Evolutionary conservation across 92 coral and sea anemone species (phyloP).

Genomic region (Isaurus tuberculatus): DNA sequence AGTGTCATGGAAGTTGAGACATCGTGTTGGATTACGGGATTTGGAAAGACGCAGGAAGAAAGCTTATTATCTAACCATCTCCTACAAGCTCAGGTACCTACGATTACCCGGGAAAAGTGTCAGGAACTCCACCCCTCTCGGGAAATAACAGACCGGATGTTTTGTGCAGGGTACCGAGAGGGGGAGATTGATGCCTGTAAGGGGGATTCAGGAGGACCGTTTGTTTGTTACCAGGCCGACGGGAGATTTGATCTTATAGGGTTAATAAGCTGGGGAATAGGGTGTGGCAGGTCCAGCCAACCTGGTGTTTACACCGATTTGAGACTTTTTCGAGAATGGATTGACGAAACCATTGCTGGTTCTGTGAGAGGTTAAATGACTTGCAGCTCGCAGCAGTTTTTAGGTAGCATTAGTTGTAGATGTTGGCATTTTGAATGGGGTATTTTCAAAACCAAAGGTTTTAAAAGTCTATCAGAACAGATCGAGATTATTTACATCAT

Average conservation of each 20-base stretch:
- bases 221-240: slow-evolving; percentile 67
- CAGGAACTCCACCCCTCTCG: slow-evolving; percentile 62
- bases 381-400: too few relatives aligned
- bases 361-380: background rate
- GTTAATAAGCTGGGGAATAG: slow-evolving; percentile 87
- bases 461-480: too few relatives aligned
- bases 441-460: too few relatives aligned
- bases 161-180: slow-evolving; percentile 79
- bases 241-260: slow-evolving; percentile 69
- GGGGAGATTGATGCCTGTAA: slow-evolving; percentile 85
- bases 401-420: too few relatives aligned
- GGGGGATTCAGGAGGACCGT: slow-evolving; percentile 92
- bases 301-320: slow-evolving; percentile 80
- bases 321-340: slow-evolving; percentile 73
- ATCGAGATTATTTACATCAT: too few relatives aligned
- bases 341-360: slow-evolving; percentile 40
- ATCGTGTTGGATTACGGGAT: slow-evolving; percentile 35
- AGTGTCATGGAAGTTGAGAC: slow-evolving; percentile 32
- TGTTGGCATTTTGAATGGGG: too few relatives aligned
- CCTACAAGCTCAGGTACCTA: slow-evolving; percentile 73
- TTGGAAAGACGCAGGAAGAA: slow-evolving; percentile 50
- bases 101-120: slow-evolving; percentile 54
- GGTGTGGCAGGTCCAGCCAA: slow-evolving; percentile 75
- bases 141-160: slow-evolving; percentile 68
- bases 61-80: slow-evolving; percentile 64